Percentiles rank a stretch among this genome's conserved stretches.
These are phyloP conservation scores for Rhopilema esculentum DNA, from an alignment of 30 jellyfish, hydroid and myxozoan species.

Conservation along the genomic window DNA sequence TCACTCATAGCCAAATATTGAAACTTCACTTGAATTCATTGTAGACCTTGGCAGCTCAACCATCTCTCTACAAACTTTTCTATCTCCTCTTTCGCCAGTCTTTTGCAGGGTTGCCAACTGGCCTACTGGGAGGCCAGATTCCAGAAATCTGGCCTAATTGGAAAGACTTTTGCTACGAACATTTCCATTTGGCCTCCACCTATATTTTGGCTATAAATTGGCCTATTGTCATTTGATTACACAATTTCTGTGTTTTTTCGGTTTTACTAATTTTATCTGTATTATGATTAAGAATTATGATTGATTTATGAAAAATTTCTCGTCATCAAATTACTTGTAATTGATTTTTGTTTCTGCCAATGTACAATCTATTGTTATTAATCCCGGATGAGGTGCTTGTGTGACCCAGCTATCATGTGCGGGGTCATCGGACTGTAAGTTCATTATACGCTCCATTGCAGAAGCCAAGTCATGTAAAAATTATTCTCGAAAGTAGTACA, in stretches of 20 bases:
- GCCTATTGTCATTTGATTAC: constrained; percentile 6
- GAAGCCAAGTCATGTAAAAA: neutral
- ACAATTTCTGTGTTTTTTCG: neutral
- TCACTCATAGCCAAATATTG: no score
- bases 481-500: neutral
- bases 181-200: constrained; percentile 52
- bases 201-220: constrained; percentile 30
- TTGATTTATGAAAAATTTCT: neutral
- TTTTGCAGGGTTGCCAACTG: constrained; percentile 68
- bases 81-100: no score
- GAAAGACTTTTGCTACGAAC: constrained; percentile 26
- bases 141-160: constrained; percentile 54
- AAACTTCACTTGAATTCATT: no score
- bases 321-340: neutral
- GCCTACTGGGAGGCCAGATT: constrained; percentile 59
- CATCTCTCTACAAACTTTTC: no score
- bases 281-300: neutral
- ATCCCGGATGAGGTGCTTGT: constrained; percentile 32
- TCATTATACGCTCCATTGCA: neutral
- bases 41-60: no score
- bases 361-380: constrained; percentile 20
- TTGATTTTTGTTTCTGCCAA: constrained; percentile 8
- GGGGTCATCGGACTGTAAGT: constrained; percentile 1
- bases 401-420: constrained; percentile 16
- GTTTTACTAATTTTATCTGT: neutral